phyloP scores from a whole-genome alignment of 2,797 vertebrate genomes.

The Galaxias olidus region DNA sequence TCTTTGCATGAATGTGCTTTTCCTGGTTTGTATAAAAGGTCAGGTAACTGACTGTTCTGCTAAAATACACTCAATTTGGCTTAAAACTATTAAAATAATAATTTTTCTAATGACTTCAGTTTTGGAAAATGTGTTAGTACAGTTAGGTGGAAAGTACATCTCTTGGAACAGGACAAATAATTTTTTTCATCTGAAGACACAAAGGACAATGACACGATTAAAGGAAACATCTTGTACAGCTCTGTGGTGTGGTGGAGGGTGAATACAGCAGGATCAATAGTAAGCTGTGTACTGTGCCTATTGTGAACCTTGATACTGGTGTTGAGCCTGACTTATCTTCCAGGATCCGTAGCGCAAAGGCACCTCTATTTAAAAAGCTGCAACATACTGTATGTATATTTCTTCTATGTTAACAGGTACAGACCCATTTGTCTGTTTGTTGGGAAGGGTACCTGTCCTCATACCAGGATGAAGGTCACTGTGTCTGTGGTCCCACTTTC shows the following conservation, averaged over 20 bases:
- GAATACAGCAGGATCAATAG: neutral
- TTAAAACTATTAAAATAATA: too few relatives aligned
- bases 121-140: too few relatives aligned
- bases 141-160: too few relatives aligned
- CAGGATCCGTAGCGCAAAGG: slow-evolving; percentile 31
- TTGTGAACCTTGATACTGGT: slow-evolving; percentile 4
- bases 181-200: too few relatives aligned
- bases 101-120: too few relatives aligned
- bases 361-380: slow-evolving; percentile 43
- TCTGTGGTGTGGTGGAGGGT: neutral
- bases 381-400: slow-evolving; percentile 23
- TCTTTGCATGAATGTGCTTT: slow-evolving; percentile 63
- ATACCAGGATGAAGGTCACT: slow-evolving; percentile 40
- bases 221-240: neutral
- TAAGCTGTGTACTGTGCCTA: neutral
- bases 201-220: neutral
- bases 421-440: slow-evolving; percentile 42
- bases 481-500: too few relatives aligned
- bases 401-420: slow-evolving; percentile 40
- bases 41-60: slow-evolving; percentile 48
- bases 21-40: slow-evolving; percentile 73
- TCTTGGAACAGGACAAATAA: too few relatives aligned
- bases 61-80: neutral
- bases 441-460: slow-evolving; percentile 34
- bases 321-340: slow-evolving; percentile 33